Evolutionary conservation across 1,140 invertebrate species (phyloP), one percentile per base, ranked within the genome.

Genomic region (Drosophila sechellia): DNA sequence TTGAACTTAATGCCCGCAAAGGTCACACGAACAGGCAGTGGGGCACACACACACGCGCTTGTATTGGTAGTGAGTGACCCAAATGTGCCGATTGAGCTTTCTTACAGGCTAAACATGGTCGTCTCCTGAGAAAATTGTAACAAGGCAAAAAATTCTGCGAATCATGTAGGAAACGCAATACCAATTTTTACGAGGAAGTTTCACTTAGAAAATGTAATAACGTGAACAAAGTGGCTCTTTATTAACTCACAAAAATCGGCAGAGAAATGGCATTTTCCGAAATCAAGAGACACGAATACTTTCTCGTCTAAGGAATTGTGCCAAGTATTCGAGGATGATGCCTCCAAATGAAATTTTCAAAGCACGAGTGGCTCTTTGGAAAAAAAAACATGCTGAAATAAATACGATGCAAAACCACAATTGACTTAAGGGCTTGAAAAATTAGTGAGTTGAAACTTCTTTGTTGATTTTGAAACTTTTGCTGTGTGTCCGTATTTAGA

Each of bases 1-100:
- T 87, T 86, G 74, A 86, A 86, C 81, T 86, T 86, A 86, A 81
- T 81, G 73, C 46, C 58, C 35, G 12, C 48, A 86, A 87, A 86
- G 81, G 74, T 81, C 83, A 86, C 64, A 81, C 60, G 58, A 48
- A 42, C 31, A 66, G 20, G 15, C 52, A 15, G 15, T 13, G 35
- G 37, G 10, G 6, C 60, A 31, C 46, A 31, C 42, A 34, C 46
- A 31, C 42, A 34, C 46, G 22, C 42, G 25, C 3, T 49, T 37
- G 58, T 60, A 31, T 31, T 31, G 56, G 72, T 48, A 20, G 46
- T 13, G 20, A 68, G 37, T 79, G 77, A 53, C 69, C 49, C 52
- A 46, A 65, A 75, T 76, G 27, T 76, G 53, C 43, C 37, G 53
- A 35, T 40, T 42, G 31, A 45, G 20, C 35, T 42, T 25, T 37